These are phyloP conservation scores for Danio aesculapii DNA, from an alignment of 2,797 vertebrate species.

Conservation along the genomic window DNA sequence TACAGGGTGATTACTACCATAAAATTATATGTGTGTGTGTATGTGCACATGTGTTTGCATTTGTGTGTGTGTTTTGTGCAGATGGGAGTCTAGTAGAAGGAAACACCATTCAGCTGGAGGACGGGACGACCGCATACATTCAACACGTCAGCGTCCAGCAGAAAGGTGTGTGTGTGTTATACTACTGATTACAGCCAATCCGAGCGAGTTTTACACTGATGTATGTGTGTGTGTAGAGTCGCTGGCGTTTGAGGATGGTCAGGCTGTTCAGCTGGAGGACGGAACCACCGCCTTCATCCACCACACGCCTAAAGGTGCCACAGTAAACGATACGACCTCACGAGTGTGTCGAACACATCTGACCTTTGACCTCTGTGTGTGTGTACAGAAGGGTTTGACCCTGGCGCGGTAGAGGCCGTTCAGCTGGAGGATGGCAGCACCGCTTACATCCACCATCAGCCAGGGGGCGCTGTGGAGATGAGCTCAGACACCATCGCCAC, in stretches of 20 bases:
- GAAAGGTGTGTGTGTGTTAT: slow-evolving; percentile 76
- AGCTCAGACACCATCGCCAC: slow-evolving; percentile 68
- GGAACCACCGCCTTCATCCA: slow-evolving; percentile 82
- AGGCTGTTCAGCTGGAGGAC: slow-evolving; percentile 80
- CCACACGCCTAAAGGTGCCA: slow-evolving; percentile 76
- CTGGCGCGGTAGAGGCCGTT: slow-evolving; percentile 75
- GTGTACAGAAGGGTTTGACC: slow-evolving; percentile 75
- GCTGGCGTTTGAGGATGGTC: slow-evolving; percentile 80
- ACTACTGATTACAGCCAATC: neutral
- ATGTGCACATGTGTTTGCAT: neutral
- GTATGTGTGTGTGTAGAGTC: slow-evolving; percentile 66
- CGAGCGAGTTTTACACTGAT: neutral
- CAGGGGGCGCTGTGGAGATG: slow-evolving; percentile 70
- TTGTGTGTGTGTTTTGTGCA: slow-evolving; percentile 45
- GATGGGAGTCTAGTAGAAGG: slow-evolving; percentile 82
- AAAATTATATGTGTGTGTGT: neutral
- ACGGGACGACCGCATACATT: slow-evolving; percentile 81
- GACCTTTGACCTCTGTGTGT: slow-evolving; percentile 21
- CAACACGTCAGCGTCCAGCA: slow-evolving; percentile 80
- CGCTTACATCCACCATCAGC: slow-evolving; percentile 77
- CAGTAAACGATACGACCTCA: neutral
- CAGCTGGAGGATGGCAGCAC: slow-evolving; percentile 84
- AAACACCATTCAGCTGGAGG: slow-evolving; percentile 81
- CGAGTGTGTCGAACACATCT: neutral
- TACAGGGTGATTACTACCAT: too few relatives aligned